Evolutionary conservation across 2,113 vertebrate species (phyloP).

Genomic region (Heloderma charlesbogerti): DNA sequence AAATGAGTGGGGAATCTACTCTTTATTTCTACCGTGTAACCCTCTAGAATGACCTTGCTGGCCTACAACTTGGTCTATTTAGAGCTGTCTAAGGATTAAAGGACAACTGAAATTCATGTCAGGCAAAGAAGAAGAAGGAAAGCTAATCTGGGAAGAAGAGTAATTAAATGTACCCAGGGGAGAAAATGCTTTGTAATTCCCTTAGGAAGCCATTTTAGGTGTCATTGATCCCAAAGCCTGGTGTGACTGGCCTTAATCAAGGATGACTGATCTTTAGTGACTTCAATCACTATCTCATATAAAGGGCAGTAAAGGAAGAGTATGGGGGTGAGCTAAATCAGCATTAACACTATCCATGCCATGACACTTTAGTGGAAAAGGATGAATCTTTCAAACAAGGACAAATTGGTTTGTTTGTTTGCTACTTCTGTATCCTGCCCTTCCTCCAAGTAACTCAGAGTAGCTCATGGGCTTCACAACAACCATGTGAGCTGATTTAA

Average conservation of each 20-base stretch:
- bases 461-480: not conserved
- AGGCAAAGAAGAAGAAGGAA: conserved; percentile 19
- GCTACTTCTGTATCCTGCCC: not conserved
- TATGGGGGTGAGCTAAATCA: conserved; percentile 16
- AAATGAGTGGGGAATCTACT: not conserved
- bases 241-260: conserved; percentile 62
- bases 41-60: not conserved
- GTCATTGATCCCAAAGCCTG: conserved; percentile 49
- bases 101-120: conserved; percentile 5
- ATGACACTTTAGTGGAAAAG: not conserved
- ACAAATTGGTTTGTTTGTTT: not conserved
- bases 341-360: not conserved
- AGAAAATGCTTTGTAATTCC: conserved; percentile 50
- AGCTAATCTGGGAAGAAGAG: not conserved
- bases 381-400: not conserved
- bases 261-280: conserved; percentile 51
- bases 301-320: not conserved
- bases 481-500: not conserved
- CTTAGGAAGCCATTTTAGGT: conserved; percentile 58
- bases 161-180: conserved; percentile 58
- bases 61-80: conserved; percentile 41
- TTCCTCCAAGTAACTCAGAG: not conserved
- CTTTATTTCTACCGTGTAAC: not conserved
- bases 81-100: conserved; percentile 17
- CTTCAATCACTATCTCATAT: conserved; percentile 50